Percentiles rank a stretch among this genome's conserved stretches.
phyloP scores from a whole-genome alignment of 2,113 vertebrate species.

The Amphiprion percula region DNA sequence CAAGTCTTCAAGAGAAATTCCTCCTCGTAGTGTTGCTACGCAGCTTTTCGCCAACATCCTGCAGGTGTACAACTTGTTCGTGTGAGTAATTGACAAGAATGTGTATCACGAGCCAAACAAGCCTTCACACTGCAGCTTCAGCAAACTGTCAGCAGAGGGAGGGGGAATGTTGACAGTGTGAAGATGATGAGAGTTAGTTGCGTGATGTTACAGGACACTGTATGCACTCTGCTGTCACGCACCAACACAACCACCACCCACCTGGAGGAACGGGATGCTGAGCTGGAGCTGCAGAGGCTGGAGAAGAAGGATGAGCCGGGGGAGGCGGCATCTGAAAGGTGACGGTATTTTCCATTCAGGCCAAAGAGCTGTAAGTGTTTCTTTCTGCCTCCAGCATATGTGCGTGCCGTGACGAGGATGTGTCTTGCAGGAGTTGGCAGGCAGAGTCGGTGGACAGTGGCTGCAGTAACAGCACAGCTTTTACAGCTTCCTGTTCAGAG shows the following conservation, averaged over 20 bases:
- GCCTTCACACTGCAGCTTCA: neutral
- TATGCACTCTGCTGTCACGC: slow-evolving; percentile 86
- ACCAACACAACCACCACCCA: slow-evolving; percentile 86
- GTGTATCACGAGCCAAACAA: slow-evolving; percentile 4
- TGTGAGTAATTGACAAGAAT: slow-evolving; percentile 16
- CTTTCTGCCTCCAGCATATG: fast-evolving
- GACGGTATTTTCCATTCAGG: neutral
- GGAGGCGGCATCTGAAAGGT: slow-evolving; percentile 91
- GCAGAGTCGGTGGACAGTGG: slow-evolving; percentile 96
- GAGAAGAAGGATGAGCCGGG: slow-evolving; percentile 90
- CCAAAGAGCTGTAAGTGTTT: neutral
- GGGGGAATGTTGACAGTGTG: neutral
- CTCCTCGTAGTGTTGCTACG: neutral
- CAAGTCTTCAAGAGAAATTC: neutral
- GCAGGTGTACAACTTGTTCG: neutral
- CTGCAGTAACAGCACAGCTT: slow-evolving; percentile 93
- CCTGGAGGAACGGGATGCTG: slow-evolving; percentile 88
- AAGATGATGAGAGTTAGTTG: neutral
- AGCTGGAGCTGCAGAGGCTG: slow-evolving; percentile 86
- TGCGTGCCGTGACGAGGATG: neutral
- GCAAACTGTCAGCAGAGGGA: neutral
- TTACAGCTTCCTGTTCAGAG: slow-evolving; percentile 86
- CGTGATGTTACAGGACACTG: slow-evolving; percentile 84
- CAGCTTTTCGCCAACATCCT: neutral
- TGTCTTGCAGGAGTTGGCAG: slow-evolving; percentile 92